Conservation (phyloP, 2,888 invertebrate genomes). For the Limenitis camilla region DNA sequence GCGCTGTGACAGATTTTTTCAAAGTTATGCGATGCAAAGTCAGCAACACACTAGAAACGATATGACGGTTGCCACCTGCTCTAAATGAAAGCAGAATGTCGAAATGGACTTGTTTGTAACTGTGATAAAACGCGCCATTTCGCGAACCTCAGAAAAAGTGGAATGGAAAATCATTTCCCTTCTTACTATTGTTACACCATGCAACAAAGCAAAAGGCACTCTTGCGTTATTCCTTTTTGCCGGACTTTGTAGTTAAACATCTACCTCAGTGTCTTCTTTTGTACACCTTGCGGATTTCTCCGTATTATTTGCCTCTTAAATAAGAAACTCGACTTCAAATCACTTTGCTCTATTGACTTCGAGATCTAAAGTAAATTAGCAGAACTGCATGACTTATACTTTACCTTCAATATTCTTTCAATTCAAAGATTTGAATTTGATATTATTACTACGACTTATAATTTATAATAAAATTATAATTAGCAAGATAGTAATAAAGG, state of each 20-base stretch:
- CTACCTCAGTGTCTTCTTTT: conserved; percentile 29
- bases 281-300: conserved; percentile 22
- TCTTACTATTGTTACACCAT: conserved; percentile 41
- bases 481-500: too few relatives aligned
- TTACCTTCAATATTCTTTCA: not conserved
- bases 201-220: conserved; percentile 54
- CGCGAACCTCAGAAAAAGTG: conserved; percentile 35
- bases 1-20: conserved; percentile 22
- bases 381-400: not conserved
- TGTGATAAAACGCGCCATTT: conserved; percentile 29
- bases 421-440: not conserved
- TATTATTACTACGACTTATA: too few relatives aligned
- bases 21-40: conserved; percentile 24
- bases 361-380: conserved; percentile 15
- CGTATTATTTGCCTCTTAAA: conserved; percentile 18
- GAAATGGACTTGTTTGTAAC: conserved; percentile 30
- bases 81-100: conserved; percentile 29
- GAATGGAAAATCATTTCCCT: conserved; percentile 53
- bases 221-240: conserved; percentile 55
- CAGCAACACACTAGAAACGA: conserved; percentile 28
- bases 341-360: conserved; percentile 18
- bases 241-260: conserved; percentile 42
- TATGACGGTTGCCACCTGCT: conserved; percentile 29
- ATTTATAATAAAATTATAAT: too few relatives aligned
- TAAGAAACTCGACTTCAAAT: conserved; percentile 16